These are phyloP conservation scores for Lateolabrax maculatus DNA, from an alignment of 2,797 vertebrate genomes.

Conservation along the genomic window DNA sequence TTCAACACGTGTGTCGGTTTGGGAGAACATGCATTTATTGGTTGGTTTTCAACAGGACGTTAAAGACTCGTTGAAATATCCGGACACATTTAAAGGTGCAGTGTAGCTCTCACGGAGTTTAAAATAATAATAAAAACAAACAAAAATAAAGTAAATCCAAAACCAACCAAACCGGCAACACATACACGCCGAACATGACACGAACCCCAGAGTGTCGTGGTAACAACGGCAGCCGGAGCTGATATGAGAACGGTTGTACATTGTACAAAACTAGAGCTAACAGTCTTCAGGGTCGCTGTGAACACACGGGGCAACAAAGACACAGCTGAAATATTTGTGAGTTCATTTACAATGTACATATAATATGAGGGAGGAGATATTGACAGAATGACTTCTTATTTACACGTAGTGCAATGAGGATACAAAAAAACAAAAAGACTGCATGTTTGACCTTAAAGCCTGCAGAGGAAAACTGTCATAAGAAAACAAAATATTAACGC, in stretches of 20 bases:
- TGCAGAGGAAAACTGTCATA: conserved; percentile 12
- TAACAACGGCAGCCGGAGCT: conserved; percentile 1
- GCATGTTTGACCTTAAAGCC: background rate
- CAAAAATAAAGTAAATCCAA: too few relatives aligned
- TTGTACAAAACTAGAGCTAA: conserved; percentile 73
- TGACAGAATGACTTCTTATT: conserved; percentile 59
- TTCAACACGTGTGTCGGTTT: background rate
- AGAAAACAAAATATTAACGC: background rate
- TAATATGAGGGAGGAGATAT: conserved; percentile 17
- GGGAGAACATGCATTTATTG: background rate
- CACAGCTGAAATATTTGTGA: conserved; percentile 19
- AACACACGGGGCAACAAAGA: background rate
- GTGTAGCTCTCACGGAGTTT: background rate
- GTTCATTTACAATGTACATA: conserved; percentile 56
- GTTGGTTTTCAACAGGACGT: background rate
- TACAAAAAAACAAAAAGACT: background rate
- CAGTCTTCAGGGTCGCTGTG: conserved; percentile 55
- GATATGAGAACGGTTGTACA: conserved; percentile 60
- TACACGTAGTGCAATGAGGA: conserved; percentile 79
- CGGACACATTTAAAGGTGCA: background rate
- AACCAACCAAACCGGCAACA: background rate
- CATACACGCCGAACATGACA: background rate
- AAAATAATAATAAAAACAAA: background rate
- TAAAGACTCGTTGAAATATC: background rate
- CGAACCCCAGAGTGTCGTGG: background rate